Evolutionary conservation across 2,797 vertebrate species (phyloP), one percentile per base, ranked within the genome.

Genomic region (Peromyscus melanophrys): DNA sequence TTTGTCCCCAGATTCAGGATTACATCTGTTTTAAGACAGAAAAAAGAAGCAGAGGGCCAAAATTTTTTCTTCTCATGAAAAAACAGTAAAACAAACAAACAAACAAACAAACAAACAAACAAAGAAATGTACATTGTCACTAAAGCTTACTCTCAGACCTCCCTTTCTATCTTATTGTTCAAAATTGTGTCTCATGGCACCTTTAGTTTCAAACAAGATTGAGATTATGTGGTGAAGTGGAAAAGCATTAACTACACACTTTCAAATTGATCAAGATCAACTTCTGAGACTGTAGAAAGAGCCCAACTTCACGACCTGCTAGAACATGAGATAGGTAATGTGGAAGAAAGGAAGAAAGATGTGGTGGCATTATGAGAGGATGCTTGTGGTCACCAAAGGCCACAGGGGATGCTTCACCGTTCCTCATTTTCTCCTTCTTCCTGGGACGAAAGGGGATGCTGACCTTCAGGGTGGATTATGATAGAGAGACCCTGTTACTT

Each of bases 21-120:
- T 73, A 31, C 37, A 9, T 91, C 69, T 94, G 34, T 37, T 92
- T 96, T 67, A 88, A 92, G 21, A 82, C 2, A 95, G 46, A n/a
- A 96, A 90, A 89, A 92, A 76, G 12, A 6, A 94, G 34, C 61
- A 83, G 55, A 73, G 10, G 46, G 31, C 34, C 59, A 16, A 37
- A 55, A 19, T 1, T 3, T 81, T 78, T 34, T 90, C 43, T 31
- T 49, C 1, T 52, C 46, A 31, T 25, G 37, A 25, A 92, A 67
- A 89, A 78, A 29, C 57, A 29, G 13, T 37, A 14, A 78, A 52
- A 29, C 25, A 49, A 77, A 31, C 27, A 31, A 43, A 75, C 16
- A 57, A 57, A 59, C 19, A 59, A 59, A 40, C 17, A 71, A 43
- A 75, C 12, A 55, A 57, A 59, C 57, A 59, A 59, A 25, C 7